phyloP scores from a whole-genome alignment of 1,140 invertebrate species.

The Chrysopa pallens region DNA sequence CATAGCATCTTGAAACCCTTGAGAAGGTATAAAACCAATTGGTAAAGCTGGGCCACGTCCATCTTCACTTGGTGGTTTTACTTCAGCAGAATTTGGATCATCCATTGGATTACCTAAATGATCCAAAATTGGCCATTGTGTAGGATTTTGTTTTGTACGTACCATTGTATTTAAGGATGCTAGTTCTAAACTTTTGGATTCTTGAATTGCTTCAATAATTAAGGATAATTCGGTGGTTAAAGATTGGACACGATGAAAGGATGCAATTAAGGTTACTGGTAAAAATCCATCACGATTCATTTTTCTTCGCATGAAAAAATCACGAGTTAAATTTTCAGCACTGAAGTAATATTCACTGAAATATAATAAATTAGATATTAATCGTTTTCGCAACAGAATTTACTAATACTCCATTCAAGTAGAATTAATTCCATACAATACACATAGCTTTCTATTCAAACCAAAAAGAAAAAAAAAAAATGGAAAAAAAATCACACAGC shows the following conservation, averaged over 20 bases:
- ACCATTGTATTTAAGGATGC: slow-evolving; percentile 15
- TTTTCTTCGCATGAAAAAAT: slow-evolving; percentile 91
- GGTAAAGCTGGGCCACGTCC: slow-evolving; percentile 4
- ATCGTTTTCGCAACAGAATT: not conserved
- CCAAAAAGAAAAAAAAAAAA: no score
- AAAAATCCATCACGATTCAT: slow-evolving; percentile 91
- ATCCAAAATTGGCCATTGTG: slow-evolving; percentile 70
- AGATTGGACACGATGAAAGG: slow-evolving; percentile 83
- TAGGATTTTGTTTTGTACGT: slow-evolving; percentile 50
- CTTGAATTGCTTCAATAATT: slow-evolving; percentile 63
- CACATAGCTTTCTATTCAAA: no score
- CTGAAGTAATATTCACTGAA: slow-evolving; percentile 98
- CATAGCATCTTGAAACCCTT: not conserved
- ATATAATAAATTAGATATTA: slow-evolving; percentile 11
- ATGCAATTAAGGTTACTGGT: slow-evolving; percentile 81
- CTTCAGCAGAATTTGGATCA: slow-evolving; percentile 22
- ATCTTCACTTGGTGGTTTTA: slow-evolving; percentile 9
- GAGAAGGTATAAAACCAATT: not conserved
- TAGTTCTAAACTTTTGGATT: slow-evolving; percentile 69
- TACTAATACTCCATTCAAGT: not conserved
- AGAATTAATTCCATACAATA: no score
- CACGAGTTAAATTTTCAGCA: slow-evolving; percentile 85
- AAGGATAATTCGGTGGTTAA: slow-evolving; percentile 70
- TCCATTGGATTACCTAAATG: slow-evolving; percentile 19
- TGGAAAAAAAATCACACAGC: no score